Conservation (phyloP, 2,888 invertebrate species). For the Trichopoda pennipes region DNA sequence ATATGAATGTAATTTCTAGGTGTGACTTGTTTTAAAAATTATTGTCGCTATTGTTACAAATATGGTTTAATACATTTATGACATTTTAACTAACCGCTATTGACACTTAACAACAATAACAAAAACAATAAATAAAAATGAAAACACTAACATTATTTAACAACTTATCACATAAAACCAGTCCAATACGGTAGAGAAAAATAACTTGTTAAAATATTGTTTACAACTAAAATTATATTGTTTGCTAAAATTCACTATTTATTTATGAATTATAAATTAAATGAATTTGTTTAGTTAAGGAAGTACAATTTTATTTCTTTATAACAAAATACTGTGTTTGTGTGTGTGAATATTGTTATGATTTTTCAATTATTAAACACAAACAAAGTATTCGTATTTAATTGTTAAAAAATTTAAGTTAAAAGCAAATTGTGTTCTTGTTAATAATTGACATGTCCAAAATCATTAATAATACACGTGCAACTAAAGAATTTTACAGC, state of each 20-base stretch:
- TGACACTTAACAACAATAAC: background rate
- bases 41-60: background rate
- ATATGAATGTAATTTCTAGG: constrained; percentile 48
- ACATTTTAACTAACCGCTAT: background rate
- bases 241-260: constrained; percentile 12
- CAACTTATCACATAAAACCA: background rate
- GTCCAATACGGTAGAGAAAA: background rate
- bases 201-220: background rate
- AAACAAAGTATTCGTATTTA: too few relatives aligned
- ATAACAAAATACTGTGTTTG: background rate
- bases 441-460: too few relatives aligned
- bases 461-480: too few relatives aligned
- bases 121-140: too few relatives aligned
- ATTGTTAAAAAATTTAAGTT: too few relatives aligned
- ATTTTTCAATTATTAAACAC: too few relatives aligned
- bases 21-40: constrained; percentile 37
- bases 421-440: too few relatives aligned
- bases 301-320: background rate
- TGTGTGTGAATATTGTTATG: too few relatives aligned
- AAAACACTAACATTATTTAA: background rate
- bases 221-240: background rate
- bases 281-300: constrained; percentile 10
- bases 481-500: too few relatives aligned
- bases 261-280: constrained; percentile 14
- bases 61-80: background rate